Evolutionary conservation across 2,113 vertebrate species (phyloP), one percentile per base, ranked within the genome.

Genomic region (Nyctibius bracteatus): DNA sequence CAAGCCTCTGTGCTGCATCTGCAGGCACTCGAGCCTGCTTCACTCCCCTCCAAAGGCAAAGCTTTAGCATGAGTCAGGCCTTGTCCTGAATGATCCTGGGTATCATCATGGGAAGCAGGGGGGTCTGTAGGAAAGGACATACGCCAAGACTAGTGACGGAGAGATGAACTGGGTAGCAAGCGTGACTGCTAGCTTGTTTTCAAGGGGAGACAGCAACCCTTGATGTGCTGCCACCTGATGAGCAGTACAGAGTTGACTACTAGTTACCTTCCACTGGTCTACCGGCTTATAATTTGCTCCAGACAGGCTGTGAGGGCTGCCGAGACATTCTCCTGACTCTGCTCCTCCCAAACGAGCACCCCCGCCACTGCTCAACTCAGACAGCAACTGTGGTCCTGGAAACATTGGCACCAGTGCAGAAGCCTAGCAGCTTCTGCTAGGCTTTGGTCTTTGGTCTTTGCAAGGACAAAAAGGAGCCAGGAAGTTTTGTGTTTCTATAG

Each of bases 21-120:
- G 8, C 30, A 14, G 33, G 12, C 0, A 0, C 39, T 10, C 0
- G 0, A 55, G 35, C 22, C 23, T 25, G 39, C 13, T 44, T 46
- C 16, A 11, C 1, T 6, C 9, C 4, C 13, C 30, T 74, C 16
- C 39, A 30, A 44, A 41, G 23, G n/a, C 44, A 46, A 90, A 73
- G 49, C 39, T 55, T 43, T 24, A n/a, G 12, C 5, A 15, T 7
- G 19, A 54, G 35, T 55, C 27, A 30, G 39, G 24, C 16, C 39
- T 67, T n/a, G 54, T 28, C 63, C 63, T 65, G 25, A 46, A 78
- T 2, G 0, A 39, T 31, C 20, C 59, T 18, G 41, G 27, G 11
- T 31, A 24, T 31, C 63, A 37, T 15, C 68, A 11, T 2, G 35
- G 9, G 23, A 12, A 63, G 33, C 49, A 51, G 15, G 10, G 37